Evolutionary conservation across 2,113 vertebrate species (phyloP), one percentile per base, ranked within the genome.

Genomic region (Petrocephalus zakoni): DNA sequence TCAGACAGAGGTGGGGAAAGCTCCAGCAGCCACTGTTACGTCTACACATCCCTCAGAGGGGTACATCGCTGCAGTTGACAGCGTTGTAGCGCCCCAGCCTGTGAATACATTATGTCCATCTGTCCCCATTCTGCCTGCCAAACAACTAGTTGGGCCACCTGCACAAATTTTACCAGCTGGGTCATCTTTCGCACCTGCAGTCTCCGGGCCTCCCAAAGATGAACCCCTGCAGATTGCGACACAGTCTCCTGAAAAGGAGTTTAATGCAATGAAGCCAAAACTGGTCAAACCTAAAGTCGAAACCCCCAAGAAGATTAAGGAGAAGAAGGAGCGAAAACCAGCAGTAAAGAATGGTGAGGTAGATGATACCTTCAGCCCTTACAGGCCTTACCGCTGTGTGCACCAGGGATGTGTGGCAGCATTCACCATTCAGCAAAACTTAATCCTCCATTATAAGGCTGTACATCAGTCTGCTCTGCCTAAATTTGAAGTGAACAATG

Each of bases 401-500:
- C 98, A 99, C 90, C 97, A 99, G 91, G 97, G 96, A 46, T 99
- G 98, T 88, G 95, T 96, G 58, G 98, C 98, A 0, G 98, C 98
- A 22, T 99, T 99, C 90, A 98, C 98, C 0, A 97, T 99, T 91
- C 98, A 99, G 0, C 98, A 99, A 46, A 99, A 99, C 90, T 92
- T 99, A 56, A 99, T 99, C 91, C 97, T 99, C 84, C 98, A 99
- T 92, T 99, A 99, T 91, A 96, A 97, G 87, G 96, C 97, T 47
- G 96, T 99, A 61, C 98, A 99, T 91, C 99, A 98, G 89, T 97
- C 97, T 5, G 96, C 96, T 89, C 91, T 98, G 29, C 95, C 97
- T 21, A 95, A 95, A 1, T 95, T 98, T 92, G 95, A 96, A 91
- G 93, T 93, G 0, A 97, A 68, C 25, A 5, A 96, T 83, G 97